Conservation (phyloP, 2,888 invertebrate species). For the Crocallis elinguaria region DNA sequence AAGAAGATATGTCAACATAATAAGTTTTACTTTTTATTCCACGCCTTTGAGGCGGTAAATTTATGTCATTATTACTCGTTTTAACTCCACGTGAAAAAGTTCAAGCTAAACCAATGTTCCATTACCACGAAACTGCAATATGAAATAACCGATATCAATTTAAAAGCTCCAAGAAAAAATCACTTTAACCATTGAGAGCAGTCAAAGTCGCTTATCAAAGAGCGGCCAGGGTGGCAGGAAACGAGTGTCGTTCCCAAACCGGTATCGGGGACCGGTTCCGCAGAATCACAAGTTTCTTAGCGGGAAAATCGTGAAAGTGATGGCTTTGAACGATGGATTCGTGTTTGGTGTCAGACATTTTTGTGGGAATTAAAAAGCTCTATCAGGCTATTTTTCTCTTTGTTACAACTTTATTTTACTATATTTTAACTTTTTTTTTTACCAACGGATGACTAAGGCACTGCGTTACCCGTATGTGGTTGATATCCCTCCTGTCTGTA, state of each 20-base stretch:
- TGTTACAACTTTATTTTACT: too few species aligned
- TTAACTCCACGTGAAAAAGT: background rate
- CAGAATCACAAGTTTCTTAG: slow-evolving; percentile 5
- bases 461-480: too few species aligned
- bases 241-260: slow-evolving; percentile 22
- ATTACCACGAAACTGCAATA: slow-evolving; percentile 19
- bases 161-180: slow-evolving; percentile 24
- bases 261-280: slow-evolving; percentile 10
- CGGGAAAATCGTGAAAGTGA: background rate
- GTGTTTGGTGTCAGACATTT: too few species aligned
- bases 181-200: slow-evolving; percentile 31
- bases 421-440: too few species aligned
- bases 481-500: too few species aligned
- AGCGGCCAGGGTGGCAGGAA: slow-evolving; percentile 27
- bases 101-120: background rate
- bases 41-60: too few species aligned
- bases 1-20: too few species aligned
- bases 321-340: background rate
- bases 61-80: too few species aligned
- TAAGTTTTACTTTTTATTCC: too few species aligned
- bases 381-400: background rate
- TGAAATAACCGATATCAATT: slow-evolving; percentile 24
- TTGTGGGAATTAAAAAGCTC: background rate
- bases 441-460: too few species aligned
- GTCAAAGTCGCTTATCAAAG: slow-evolving; percentile 36